A percentile compares a stretch with the other conserved stretches of the same genome.
Conservation (phyloP, 2,113 vertebrate genomes). For the Cyphomyrus discorhynchus region DNA sequence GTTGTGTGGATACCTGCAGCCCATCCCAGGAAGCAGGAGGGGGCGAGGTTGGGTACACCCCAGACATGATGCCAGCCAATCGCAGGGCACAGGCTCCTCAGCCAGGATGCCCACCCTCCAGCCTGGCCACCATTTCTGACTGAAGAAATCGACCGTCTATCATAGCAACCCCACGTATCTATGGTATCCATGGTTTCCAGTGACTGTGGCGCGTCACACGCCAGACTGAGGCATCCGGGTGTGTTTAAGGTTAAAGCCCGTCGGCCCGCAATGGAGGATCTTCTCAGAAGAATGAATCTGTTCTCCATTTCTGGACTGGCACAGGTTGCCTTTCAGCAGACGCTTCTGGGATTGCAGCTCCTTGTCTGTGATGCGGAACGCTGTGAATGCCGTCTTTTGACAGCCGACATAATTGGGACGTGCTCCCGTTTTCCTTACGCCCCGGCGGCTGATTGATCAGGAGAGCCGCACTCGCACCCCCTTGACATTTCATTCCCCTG, state of each 20-base stretch:
- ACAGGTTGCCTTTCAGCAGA: background rate
- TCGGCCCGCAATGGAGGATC: background rate
- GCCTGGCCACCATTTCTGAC: background rate
- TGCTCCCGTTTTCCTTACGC: background rate
- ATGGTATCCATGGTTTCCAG: background rate
- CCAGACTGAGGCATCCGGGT: background rate
- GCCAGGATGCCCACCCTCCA: background rate
- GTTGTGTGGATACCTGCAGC: background rate
- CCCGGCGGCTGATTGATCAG: background rate
- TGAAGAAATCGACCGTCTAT: background rate
- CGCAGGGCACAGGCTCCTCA: background rate
- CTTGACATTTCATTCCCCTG: conserved; percentile 9
- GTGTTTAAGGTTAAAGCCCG: background rate
- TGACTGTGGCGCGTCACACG: background rate
- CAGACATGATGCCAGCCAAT: background rate
- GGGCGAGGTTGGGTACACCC: background rate
- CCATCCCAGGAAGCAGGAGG: background rate
- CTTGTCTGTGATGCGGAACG: background rate
- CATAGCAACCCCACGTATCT: background rate
- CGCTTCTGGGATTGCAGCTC: background rate
- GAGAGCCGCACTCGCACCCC: background rate
- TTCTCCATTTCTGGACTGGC: background rate
- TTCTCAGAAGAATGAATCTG: background rate
- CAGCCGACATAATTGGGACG: background rate
- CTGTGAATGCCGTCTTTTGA: background rate